Base-by-base conservation (phyloP, 2,888 invertebrate species). In the Trissolcus brochymenae region DNA sequence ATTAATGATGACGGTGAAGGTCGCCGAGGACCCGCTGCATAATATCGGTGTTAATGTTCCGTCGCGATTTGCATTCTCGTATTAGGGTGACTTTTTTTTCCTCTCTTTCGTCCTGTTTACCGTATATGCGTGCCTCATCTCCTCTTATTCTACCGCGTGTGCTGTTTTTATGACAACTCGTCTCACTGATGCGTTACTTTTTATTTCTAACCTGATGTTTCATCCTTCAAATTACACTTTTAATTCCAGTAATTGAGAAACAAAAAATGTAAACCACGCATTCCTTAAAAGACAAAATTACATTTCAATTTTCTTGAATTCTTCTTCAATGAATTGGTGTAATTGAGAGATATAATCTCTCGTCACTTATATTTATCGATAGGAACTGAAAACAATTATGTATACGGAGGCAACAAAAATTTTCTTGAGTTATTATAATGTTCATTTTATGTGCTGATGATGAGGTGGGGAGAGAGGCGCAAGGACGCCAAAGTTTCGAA, bases 1-100 rank as follows among this genome's bases (percentile, higher is more conserved):
- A 81, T 81, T 82, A 82, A 81, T 80, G 82, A 80, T 79, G 81
- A 82, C 77, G 80, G 79, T 80, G 81, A 82, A 81, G 82, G 81
- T 82, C 81, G 80, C 68, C 79, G 65, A 76, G 76, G 80, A 78
- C 76, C 71, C 76, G 71, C 73, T 76, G 75, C 70, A 75, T 75
- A 67, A 77, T 76, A 74, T 71, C 74, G 67, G 76, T 77, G 79
- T 79, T 80, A 78, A 78, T 73, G 75, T 72, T 73, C 72, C 62
- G 72, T 62, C 76, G 79, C 67, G 73, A 77, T 80, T 81, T 76
- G 78, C 79, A 77, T 79, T 79, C 77, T 75, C 78, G 77, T 59
- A 76, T 77, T 77, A 73, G 77, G 77, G 77, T 64, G 41, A 57
- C 60, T 77, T 77, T 73, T 77, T 21, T 25, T 77, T 59, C 56